Conservation (phyloP, 2,888 invertebrate species). For the Caenorhabditis sp. region DNA sequence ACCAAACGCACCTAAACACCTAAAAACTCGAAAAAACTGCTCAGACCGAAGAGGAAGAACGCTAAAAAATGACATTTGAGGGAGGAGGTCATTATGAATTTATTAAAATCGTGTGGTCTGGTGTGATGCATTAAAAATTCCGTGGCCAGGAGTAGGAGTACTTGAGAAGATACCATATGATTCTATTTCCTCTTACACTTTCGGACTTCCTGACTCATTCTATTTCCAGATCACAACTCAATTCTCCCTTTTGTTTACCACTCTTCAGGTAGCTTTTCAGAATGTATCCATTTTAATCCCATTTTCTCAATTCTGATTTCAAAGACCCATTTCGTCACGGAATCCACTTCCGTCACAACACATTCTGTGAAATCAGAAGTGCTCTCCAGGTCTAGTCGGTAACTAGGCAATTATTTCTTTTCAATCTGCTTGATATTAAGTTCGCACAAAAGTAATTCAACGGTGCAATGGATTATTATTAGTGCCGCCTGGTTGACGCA, state of each 20-base stretch:
- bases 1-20: background rate
- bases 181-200: background rate
- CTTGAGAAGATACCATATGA: background rate
- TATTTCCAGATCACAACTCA: slow-evolving; percentile 1
- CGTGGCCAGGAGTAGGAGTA: background rate
- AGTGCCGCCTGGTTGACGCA: too few relatives aligned
- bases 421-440: too few relatives aligned
- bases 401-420: too few relatives aligned
- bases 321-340: background rate
- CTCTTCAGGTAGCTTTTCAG: too few relatives aligned
- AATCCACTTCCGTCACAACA: background rate
- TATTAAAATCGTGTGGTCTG: slow-evolving; percentile 3
- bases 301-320: background rate
- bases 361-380: too few relatives aligned
- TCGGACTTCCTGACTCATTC: background rate
- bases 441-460: too few relatives aligned
- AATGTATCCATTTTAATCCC: too few relatives aligned
- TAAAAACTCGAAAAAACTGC: background rate
- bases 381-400: too few relatives aligned
- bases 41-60: background rate
- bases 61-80: background rate
- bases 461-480: too few relatives aligned
- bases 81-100: slow-evolving; percentile 4
- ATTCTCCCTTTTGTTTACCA: background rate
- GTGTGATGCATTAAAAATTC: background rate